phyloP scores from a whole-genome alignment of 1,140 invertebrate genomes.

The Lepidotrigona ventralis region DNA sequence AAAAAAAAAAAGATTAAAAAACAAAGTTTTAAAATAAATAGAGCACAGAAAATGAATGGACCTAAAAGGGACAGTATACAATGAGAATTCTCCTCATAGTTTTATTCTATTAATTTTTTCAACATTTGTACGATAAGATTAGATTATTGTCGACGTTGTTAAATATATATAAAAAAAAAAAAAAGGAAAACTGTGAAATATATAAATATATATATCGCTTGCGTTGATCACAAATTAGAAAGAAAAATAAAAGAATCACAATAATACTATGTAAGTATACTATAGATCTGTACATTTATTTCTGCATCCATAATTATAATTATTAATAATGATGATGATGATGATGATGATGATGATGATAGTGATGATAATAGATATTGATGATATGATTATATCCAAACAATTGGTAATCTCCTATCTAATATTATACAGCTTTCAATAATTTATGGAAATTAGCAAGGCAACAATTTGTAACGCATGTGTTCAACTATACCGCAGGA shows the following conservation, averaged over 20 bases:
- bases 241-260: not conserved
- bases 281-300: constrained; percentile 66
- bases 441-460: constrained; percentile 56
- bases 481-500: constrained; percentile 51
- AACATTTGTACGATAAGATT: constrained; percentile 4
- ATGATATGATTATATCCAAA: constrained; percentile 53
- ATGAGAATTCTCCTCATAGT: not conserved
- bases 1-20: not conserved
- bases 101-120: constrained; percentile 19
- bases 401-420: constrained; percentile 56
- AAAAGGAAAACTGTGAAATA: constrained; percentile 7
- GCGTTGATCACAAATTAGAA: not conserved
- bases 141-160: constrained; percentile 27
- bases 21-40: not conserved
- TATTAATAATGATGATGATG: constrained; percentile 46
- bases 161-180: not conserved
- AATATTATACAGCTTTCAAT: constrained; percentile 60
- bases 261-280: constrained; percentile 8
- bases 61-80: not conserved
- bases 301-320: constrained; percentile 45
- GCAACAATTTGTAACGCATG: constrained; percentile 27
- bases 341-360: constrained; percentile 15
- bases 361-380: constrained; percentile 23
- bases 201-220: not conserved
- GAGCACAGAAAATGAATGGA: not conserved